These are phyloP conservation scores for Rattus norvegicus DNA, from an alignment of 2,113 vertebrate genomes.

Conservation along the genomic window DNA sequence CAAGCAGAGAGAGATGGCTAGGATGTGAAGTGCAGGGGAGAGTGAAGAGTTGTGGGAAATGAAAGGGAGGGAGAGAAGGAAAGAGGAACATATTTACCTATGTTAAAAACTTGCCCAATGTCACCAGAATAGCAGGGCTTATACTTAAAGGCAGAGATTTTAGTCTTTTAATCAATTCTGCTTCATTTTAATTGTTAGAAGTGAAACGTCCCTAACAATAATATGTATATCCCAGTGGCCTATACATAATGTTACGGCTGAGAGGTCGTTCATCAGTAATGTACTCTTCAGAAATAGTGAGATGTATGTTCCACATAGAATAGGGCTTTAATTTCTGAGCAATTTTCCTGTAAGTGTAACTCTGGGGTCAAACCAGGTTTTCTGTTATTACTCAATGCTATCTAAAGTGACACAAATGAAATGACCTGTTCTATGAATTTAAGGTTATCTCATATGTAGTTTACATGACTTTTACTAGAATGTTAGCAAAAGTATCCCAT, in stretches of 20 bases:
- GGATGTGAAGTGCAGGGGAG: not conserved
- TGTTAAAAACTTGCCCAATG: not conserved
- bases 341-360: not conserved
- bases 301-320: not conserved
- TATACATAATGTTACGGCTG: not conserved
- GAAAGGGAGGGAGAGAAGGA: not conserved
- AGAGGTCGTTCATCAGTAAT: not conserved
- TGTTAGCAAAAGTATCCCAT: not conserved
- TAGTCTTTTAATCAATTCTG: not conserved
- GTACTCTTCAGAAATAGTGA: not conserved
- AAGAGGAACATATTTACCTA: not conserved
- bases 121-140: not conserved
- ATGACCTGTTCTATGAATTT: not conserved
- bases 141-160: not conserved
- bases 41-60: not conserved
- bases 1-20: not conserved
- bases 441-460: not conserved
- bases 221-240: not conserved
- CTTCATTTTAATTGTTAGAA: not conserved
- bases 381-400: not conserved
- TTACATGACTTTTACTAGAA: not conserved
- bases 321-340: not conserved
- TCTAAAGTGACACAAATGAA: not conserved
- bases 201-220: not conserved
- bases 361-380: not conserved